Evolutionary conservation across 2,888 invertebrate genomes (phyloP), one percentile per base, ranked within the genome.

Genomic region (Andrena praecox): DNA sequence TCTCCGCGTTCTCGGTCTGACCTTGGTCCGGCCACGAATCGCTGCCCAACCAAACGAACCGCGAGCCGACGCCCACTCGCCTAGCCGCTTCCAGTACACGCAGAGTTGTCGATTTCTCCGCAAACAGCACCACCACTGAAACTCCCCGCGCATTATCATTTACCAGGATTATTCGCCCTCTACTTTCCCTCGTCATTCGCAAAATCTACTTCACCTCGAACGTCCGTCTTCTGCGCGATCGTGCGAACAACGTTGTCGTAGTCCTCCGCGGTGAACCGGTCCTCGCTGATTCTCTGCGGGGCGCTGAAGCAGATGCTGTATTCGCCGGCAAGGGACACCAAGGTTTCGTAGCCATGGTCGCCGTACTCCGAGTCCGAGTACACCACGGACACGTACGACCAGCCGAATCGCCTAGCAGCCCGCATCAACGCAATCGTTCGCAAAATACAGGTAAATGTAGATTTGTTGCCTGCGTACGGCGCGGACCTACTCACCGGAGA

Each of bases 321-420:
- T 48, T 93, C 91, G 8, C 84, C 90, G 0, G 95, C 94, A 56
- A 94, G 86, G 2, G 91, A 91, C 52, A 91, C 91, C 54, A 95
- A 90, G 48, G 94, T 94, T 82, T 95, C 94, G 87, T 94, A 95
- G 2, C 95, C 95, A 80, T 94, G 94, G 77, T 94, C 93, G 0
- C 95, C 95, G 85, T 95, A 95, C 85, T 95, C 95, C n/a, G 95
- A 94, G 88, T 95, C 95, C 52, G 95, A 95, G 89, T 95, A 95
- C 3, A 95, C 94, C 5, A 95, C 93, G 2, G 95, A 94, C 4
- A 95, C 95, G 90, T 95, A 95, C 4, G 94, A 94, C 95, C 95
- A 95, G n/a, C 93, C 91, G 89, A 95, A 94, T 42, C 90, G 88
- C 77, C 95, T 95, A 50, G 29, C n/a, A 16, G 0, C 12, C 42